Base-by-base conservation (phyloP, 1,140 invertebrate genomes). In the Meloidogyne floridensis region DNA sequence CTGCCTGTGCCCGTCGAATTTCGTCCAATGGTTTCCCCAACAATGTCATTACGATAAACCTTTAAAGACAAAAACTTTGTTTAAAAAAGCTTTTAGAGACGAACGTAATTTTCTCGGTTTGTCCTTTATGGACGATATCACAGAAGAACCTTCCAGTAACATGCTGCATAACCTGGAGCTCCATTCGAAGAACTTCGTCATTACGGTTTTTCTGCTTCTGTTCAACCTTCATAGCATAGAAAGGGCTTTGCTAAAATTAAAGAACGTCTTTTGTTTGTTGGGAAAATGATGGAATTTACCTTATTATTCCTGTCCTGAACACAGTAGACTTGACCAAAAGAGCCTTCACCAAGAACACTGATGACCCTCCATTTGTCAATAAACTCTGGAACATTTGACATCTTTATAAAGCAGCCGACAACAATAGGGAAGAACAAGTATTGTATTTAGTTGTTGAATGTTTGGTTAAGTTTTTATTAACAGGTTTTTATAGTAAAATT, bases 171-270 rank as follows among this genome's bases (percentile, higher is more conserved):
- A 65, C 59, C 15, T n/a, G 59, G 6, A 65, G 15, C 59, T 65
- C 59, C 59, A 65, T 65, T n/a, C 59, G 59, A 65, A 65, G 59
- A 8, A 65, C 59, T 65, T 65, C 59, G n/a, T 65, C 59, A 65
- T 65, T 65, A 6, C 59, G 59, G n/a, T 65, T 65, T n/a, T 65
- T 65, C 59, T 65, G 59, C 59, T 65, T 65, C 15, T n/a, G 15
- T 6, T 65, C 59, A 3, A 65, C 59, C 59, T 65, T 65, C 59
- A 65, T 4, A 65, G 59, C 59, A 65, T 18, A 18, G 47, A 18
- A 65, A n/a, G 4, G 10, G 2, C 15, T n/a, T 65, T n/a, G 10
- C 15, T n/a, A n/a, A 65, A 47, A 47, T n/a, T n/a, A 65, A 3
- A n/a, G 15, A 65, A 32, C 32, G 32, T 15, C 2, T 13, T 7